Evolutionary conservation across 2,797 vertebrate genomes (phyloP).

Genomic region (Gallirallus australis): DNA sequence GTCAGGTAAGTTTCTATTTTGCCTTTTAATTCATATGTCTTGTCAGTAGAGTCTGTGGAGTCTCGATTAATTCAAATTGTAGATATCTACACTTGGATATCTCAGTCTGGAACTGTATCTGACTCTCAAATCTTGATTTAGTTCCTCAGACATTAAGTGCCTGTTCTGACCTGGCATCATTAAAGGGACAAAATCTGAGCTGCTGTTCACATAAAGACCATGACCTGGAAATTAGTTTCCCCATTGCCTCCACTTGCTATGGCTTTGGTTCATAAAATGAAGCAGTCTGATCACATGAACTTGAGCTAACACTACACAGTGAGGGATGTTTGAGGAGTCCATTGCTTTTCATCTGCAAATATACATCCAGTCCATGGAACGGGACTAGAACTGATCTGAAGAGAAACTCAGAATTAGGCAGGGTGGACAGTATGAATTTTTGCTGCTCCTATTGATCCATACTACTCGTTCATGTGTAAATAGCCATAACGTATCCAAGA

Average conservation of each 20-base stretch:
- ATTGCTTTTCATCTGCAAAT: background rate
- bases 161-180: background rate
- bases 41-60: background rate
- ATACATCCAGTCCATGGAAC: background rate
- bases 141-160: background rate
- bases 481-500: background rate
- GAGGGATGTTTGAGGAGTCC: background rate
- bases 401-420: background rate
- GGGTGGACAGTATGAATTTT: background rate
- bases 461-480: background rate
- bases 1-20: background rate
- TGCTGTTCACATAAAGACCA: background rate
- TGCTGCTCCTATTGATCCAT: background rate
- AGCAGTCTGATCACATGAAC: background rate
- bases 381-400: background rate
- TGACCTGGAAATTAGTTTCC: background rate
- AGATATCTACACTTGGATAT: background rate
- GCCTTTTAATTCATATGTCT: background rate
- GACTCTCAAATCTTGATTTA: background rate
- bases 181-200: background rate
- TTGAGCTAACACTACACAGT: background rate
- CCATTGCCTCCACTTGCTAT: background rate
- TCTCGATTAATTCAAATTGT: background rate
- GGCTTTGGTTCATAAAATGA: background rate
- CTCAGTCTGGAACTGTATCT: background rate